A percentile compares a stretch with the other conserved stretches of the same genome.
Evolutionary conservation across 2,113 vertebrate genomes (phyloP).

Genomic region (Paraplagusia blochii): DNA sequence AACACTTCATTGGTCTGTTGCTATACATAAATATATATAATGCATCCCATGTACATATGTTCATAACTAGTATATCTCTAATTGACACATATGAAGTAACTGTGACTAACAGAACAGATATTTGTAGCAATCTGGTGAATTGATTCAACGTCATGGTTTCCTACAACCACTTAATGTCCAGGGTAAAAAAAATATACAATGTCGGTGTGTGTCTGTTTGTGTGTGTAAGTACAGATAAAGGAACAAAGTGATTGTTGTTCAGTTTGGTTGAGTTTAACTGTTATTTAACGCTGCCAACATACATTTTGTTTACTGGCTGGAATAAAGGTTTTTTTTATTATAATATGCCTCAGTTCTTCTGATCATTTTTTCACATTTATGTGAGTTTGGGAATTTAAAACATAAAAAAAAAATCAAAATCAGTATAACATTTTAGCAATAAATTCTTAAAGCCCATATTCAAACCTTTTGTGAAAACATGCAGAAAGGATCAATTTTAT

Average conservation of each 20-base stretch:
- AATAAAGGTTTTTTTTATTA: not conserved
- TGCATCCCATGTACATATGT: constrained; percentile 10
- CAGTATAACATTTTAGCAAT: too few species aligned
- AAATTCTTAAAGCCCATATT: too few species aligned
- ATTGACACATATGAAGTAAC: constrained; percentile 27
- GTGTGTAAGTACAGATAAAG: constrained; percentile 24
- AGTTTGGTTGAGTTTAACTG: constrained; percentile 5
- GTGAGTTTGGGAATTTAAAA: too few species aligned
- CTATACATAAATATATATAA: not conserved
- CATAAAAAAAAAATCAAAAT: too few species aligned
- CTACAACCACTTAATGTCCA: constrained; percentile 17
- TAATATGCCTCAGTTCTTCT: too few species aligned
- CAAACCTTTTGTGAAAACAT: too few species aligned
- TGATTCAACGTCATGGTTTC: not conserved
- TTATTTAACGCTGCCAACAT: not conserved
- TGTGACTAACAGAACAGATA: constrained; percentile 36
- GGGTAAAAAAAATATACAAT: not conserved
- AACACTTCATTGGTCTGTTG: not conserved
- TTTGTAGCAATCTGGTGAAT: constrained; percentile 4
- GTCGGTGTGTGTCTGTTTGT: not conserved
- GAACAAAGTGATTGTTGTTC: constrained; percentile 41
- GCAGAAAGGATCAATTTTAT: too few species aligned
- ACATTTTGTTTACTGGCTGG: not conserved
- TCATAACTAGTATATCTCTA: not conserved
- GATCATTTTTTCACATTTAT: too few species aligned